These are phyloP conservation scores for Drosophila arizonae DNA, from an alignment of 1,140 invertebrate species.

Conservation along the genomic window DNA sequence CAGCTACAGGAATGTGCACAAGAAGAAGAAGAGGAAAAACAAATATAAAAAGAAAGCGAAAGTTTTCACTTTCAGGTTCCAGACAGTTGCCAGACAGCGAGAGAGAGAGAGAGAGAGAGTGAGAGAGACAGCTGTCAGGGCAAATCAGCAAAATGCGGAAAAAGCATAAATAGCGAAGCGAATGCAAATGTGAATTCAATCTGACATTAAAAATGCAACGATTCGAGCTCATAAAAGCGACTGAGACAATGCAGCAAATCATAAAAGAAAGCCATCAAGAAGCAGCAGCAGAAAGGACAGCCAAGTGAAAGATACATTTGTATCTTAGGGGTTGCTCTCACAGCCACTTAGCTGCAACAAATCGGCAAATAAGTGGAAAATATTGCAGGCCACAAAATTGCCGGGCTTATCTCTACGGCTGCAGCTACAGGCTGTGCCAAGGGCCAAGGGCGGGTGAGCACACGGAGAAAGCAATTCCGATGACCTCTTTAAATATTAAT, in stretches of 20 bases:
- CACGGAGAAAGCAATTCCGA: constrained; percentile 68
- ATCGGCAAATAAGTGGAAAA: constrained; percentile 79
- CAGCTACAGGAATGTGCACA: constrained; percentile 27
- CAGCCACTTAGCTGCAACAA: constrained; percentile 74
- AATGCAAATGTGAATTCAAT: constrained; percentile 76
- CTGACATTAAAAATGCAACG: constrained; percentile 71
- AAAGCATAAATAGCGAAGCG: constrained; percentile 50
- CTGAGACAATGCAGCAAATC: constrained; percentile 55
- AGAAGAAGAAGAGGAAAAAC: not conserved
- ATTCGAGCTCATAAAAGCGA: constrained; percentile 46
- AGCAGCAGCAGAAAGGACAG: no score
- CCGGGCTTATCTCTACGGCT: constrained; percentile 44
- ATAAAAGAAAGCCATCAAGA: constrained; percentile 46
- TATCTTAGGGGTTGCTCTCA: constrained; percentile 36
- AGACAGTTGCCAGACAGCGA: constrained; percentile 60
- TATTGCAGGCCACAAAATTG: constrained; percentile 76
- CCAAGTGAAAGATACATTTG: constrained; percentile 31
- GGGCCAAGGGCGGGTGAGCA: not conserved
- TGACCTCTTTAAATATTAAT: constrained; percentile 82
- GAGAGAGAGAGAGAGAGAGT: not conserved
- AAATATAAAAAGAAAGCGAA: constrained; percentile 39
- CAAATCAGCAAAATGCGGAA: constrained; percentile 33
- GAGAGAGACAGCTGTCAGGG: constrained; percentile 23
- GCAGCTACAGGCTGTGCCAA: constrained; percentile 17
- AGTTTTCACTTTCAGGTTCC: constrained; percentile 62